phyloP scores from a whole-genome alignment of 2,888 invertebrate genomes.

The Pseudolycoriella hygida region DNA sequence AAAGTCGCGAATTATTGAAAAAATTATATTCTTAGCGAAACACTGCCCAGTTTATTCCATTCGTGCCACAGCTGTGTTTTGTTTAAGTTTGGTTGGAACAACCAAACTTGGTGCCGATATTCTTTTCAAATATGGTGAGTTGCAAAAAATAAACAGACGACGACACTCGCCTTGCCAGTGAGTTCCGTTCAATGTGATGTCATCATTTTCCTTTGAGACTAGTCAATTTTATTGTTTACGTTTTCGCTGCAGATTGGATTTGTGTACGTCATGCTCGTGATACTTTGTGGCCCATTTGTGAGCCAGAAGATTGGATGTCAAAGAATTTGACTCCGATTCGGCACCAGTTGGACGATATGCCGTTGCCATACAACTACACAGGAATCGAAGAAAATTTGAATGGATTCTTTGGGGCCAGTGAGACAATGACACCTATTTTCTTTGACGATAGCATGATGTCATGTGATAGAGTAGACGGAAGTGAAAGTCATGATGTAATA shows the following conservation, averaged over 20 bases:
- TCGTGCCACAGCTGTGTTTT: constrained; percentile 77
- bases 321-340: constrained; percentile 28
- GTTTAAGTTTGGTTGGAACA: constrained; percentile 68
- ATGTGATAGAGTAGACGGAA: constrained; percentile 15
- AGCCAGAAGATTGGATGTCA: constrained; percentile 41
- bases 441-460: constrained; percentile 17
- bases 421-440: constrained; percentile 21
- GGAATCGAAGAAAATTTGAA: constrained; percentile 27
- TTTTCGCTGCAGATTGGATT: constrained; percentile 49
- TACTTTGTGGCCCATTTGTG: constrained; percentile 58
- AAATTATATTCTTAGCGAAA: constrained; percentile 49
- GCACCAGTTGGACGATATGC: constrained; percentile 27
- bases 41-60: constrained; percentile 71
- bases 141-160: too few relatives aligned
- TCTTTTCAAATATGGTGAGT: constrained; percentile 47
- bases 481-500: constrained; percentile 3
- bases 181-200: too few relatives aligned
- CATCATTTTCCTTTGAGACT: too few relatives aligned
- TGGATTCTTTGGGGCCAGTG: constrained; percentile 22
- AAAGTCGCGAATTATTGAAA: constrained; percentile 21
- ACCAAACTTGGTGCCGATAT: constrained; percentile 69
- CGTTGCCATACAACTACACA: constrained; percentile 23
- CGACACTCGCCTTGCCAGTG: too few relatives aligned
- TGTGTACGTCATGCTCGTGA: constrained; percentile 60
- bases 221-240: background rate